Percentiles rank a stretch among this genome's conserved stretches.
These are phyloP conservation scores for Copidosoma floridanum DNA, from an alignment of 1,140 invertebrate genomes.

Conservation along the genomic window DNA sequence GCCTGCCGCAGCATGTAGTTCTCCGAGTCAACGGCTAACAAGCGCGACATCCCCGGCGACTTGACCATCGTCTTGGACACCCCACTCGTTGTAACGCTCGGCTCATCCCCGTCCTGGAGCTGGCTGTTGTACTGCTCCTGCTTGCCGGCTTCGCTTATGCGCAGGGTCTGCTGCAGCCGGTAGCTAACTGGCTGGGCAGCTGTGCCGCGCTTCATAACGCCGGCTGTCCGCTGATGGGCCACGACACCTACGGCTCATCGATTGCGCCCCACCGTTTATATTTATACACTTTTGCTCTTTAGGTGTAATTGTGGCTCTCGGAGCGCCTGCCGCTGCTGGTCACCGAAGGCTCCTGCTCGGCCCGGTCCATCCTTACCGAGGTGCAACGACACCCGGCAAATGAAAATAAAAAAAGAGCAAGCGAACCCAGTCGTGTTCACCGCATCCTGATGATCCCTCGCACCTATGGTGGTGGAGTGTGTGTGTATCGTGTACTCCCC, in stretches of 20 bases:
- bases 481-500: neutral
- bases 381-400: neutral
- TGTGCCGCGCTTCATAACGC: neutral
- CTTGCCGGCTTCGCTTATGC: constrained; percentile 4
- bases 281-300: too few species aligned
- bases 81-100: too few species aligned
- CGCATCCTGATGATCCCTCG: too few species aligned
- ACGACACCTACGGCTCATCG: constrained; percentile 17
- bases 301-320: constrained; percentile 36
- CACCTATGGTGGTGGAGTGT: too few species aligned
- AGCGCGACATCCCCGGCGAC: constrained; percentile 46
- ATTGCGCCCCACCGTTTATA: too few species aligned
- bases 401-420: too few species aligned
- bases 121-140: constrained; percentile 8
- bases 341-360: neutral
- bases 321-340: constrained; percentile 32
- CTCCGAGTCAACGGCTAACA: constrained; percentile 60
- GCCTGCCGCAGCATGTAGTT: constrained; percentile 63
- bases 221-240: neutral
- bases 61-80: too few species aligned
- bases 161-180: too few species aligned
- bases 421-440: too few species aligned
- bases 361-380: neutral
- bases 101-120: constrained; percentile 21
- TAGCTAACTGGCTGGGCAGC: too few species aligned